Percentiles rank a stretch among this genome's conserved stretches.
Evolutionary conservation across 2,797 vertebrate species (phyloP).

Genomic region (Platalea minor): DNA sequence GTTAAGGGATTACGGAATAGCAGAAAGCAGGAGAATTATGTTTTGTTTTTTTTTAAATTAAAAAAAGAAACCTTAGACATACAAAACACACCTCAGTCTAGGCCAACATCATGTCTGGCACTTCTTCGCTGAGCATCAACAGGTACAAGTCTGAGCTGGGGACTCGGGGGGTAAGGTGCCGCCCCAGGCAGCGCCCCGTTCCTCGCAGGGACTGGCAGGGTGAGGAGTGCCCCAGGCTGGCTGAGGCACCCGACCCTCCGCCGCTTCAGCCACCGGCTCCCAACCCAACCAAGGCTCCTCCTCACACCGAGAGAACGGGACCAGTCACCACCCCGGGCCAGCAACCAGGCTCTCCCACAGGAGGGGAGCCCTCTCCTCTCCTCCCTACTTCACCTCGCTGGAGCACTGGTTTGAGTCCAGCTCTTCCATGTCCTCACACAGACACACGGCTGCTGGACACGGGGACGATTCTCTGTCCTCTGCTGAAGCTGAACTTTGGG

Average conservation of each 20-base stretch:
- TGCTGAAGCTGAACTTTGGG: background rate
- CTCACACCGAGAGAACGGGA: background rate
- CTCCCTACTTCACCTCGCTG: background rate
- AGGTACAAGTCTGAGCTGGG: background rate
- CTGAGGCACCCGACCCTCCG: background rate
- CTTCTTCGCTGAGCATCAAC: background rate
- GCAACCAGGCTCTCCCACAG: background rate
- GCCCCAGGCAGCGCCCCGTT: background rate
- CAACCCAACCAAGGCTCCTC: background rate
- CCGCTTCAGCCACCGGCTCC: background rate
- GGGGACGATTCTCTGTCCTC: background rate
- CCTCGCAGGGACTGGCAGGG: fast-evolving
- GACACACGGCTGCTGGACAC: constrained; percentile 16
- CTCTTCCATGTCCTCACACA: constrained; percentile 11
- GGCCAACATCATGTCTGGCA: background rate
- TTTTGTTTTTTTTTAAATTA: background rate
- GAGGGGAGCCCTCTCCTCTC: background rate
- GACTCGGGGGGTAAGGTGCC: background rate
- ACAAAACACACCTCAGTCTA: background rate
- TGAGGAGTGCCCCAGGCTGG: background rate
- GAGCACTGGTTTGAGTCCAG: background rate
- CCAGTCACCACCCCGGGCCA: background rate
- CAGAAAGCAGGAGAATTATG: background rate
- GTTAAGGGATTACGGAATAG: background rate
- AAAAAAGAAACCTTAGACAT: background rate